phyloP scores from a whole-genome alignment of 2,797 vertebrate genomes.

The Gadopsis bispinosus region DNA sequence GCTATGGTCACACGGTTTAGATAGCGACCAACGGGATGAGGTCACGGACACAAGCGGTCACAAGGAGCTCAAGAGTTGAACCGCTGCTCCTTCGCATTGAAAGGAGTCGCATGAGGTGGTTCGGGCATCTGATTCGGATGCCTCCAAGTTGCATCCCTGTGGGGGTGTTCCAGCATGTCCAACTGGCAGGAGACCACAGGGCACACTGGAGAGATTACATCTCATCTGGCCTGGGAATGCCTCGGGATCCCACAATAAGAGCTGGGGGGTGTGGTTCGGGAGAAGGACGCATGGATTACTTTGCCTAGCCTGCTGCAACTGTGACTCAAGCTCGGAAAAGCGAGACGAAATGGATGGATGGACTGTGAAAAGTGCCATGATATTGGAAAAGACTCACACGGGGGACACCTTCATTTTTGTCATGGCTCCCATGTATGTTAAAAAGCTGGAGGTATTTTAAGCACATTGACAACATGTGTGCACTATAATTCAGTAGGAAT shows the following conservation, averaged over 20 bases:
- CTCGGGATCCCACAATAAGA: background rate
- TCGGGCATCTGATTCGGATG: background rate
- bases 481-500: background rate
- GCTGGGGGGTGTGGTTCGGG: slow-evolving; percentile 1
- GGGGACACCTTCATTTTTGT: background rate
- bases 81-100: background rate
- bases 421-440: background rate
- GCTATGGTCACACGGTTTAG: slow-evolving; percentile 3
- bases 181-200: slow-evolving; percentile 11
- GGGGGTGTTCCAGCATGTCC: background rate
- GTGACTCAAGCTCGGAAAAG: background rate
- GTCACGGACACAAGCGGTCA: background rate
- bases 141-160: background rate
- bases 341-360: background rate
- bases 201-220: slow-evolving; percentile 10
- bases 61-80: background rate
- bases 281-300: background rate
- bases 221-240: slow-evolving; percentile 11
- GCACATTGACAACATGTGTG: background rate
- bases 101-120: background rate
- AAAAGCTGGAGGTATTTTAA: background rate
- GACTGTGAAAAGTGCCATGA: background rate
- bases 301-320: background rate
- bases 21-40: background rate
- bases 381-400: background rate